Base-by-base conservation (phyloP, 2,797 vertebrate species). In the Channa striata region DNA sequence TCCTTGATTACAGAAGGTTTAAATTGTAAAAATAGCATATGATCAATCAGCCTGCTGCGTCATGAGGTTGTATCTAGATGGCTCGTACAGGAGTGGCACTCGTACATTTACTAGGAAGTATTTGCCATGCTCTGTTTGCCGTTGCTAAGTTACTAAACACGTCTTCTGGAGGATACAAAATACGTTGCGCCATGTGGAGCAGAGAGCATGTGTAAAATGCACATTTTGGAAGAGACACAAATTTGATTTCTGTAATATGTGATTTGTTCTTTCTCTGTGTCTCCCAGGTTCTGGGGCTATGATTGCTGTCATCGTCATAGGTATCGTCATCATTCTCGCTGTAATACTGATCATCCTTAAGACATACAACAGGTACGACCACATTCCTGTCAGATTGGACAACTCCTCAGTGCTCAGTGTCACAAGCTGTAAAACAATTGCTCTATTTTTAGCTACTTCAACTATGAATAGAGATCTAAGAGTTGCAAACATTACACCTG, bases 281-380 rank as follows among this genome's bases (percentile, higher is more conserved):
- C 12, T 58, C 50, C 66, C 82, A 99, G 98, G 97, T 81, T 98
- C 98, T 17, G 98, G 98, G 44, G 98, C 98, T 56, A 99, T 99
- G 81, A 94, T 98, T 8, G 97, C 97, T 20, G 91, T 96, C 71
- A 94, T 98, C 0, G 97, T 99, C 60, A 92, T 98, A 1, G 95
- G 96, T 8, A 92, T 98, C 69, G 95, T 99, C 64, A 63, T 99
- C 83, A 92, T 98, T 89, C 96, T 99, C 44, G 88, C 96, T 1
- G 80, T 93, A 87, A 89, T 98, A 17, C 94, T 99, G 70, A 90
- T 98, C 85, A 88, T 94, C 57, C 74, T 99, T 82, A 99, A 98
- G 93, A 93, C 95, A 0, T 99, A 98, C 69, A 99, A 99, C 96
- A 98, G 96, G 98, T 99, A 88, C 0, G 66, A 67, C 68, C 2